Conservation (phyloP, 2,888 invertebrate genomes). For the Hypercompe scribonia region DNA sequence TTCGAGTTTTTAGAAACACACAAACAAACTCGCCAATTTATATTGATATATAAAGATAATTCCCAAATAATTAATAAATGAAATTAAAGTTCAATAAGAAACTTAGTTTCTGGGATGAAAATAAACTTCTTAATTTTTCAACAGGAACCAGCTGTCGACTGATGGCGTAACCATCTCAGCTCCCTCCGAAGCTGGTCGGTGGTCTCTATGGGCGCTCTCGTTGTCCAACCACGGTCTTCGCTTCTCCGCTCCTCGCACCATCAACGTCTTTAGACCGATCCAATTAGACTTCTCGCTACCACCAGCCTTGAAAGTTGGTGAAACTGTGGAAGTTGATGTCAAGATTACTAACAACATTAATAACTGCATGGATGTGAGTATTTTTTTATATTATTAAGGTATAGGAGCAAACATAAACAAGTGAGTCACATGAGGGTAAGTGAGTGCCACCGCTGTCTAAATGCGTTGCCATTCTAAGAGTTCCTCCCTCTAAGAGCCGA, state of each 20-base stretch:
- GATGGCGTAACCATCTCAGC: conserved; percentile 87
- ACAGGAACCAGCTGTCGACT: conserved; percentile 86
- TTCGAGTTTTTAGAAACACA: too few relatives aligned
- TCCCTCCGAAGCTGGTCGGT: conserved; percentile 88
- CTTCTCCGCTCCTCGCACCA: conserved; percentile 87
- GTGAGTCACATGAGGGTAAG: too few relatives aligned
- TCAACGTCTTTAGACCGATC: conserved; percentile 88
- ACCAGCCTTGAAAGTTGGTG: conserved; percentile 87
- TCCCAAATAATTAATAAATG: too few relatives aligned
- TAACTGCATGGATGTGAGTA: conserved; percentile 90
- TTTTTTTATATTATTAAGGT: background rate
- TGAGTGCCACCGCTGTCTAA: too few relatives aligned
- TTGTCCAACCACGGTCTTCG: conserved; percentile 83
- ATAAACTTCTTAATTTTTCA: background rate
- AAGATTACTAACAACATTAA: conserved; percentile 90
- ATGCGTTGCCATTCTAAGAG: too few relatives aligned
- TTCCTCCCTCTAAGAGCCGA: too few relatives aligned
- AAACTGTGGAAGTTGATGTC: conserved; percentile 89
- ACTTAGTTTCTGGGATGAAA: background rate
- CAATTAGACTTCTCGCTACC: conserved; percentile 88
- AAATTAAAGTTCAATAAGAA: too few relatives aligned
- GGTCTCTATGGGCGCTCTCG: conserved; percentile 88
- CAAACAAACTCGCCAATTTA: too few relatives aligned
- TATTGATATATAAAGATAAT: too few relatives aligned
- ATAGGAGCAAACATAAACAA: too few relatives aligned